phyloP scores from a whole-genome alignment of 2,797 vertebrate genomes.

The Crocodylus rhombifer region DNA sequence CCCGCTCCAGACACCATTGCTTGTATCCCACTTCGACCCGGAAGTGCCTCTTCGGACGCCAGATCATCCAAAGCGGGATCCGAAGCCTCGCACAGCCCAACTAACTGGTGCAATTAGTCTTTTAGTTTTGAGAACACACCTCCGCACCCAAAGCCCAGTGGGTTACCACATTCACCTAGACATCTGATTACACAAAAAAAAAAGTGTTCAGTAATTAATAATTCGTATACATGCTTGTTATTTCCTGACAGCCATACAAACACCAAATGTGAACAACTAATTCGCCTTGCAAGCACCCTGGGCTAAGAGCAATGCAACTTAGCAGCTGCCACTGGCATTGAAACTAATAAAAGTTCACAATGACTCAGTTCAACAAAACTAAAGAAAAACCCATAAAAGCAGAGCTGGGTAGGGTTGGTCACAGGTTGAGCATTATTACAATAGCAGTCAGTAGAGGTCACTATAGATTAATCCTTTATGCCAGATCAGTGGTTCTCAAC shows the following conservation, averaged over 20 bases:
- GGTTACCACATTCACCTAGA: constrained; percentile 2
- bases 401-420: neutral
- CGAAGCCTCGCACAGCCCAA: neutral
- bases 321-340: fast-evolving
- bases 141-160: neutral
- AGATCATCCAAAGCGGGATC: neutral
- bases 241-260: neutral
- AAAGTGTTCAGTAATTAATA: neutral
- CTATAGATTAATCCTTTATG: neutral
- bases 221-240: neutral
- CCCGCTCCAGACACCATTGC: too few relatives aligned
- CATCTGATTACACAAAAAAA: fast-evolving
- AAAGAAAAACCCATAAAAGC: neutral
- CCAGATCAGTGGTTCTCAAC: too few relatives aligned
- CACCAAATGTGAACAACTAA: neutral
- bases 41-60: too few relatives aligned
- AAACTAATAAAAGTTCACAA: neutral
- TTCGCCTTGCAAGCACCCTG: neutral
- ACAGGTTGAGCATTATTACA: neutral
- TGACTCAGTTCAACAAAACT: neutral
- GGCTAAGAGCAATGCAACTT: neutral
- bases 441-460: neutral
- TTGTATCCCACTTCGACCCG: too few relatives aligned
- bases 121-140: neutral
- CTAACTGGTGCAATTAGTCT: neutral